Base-by-base conservation (phyloP, 2,113 vertebrate genomes). In the Myanophis thanlyinensis region DNA sequence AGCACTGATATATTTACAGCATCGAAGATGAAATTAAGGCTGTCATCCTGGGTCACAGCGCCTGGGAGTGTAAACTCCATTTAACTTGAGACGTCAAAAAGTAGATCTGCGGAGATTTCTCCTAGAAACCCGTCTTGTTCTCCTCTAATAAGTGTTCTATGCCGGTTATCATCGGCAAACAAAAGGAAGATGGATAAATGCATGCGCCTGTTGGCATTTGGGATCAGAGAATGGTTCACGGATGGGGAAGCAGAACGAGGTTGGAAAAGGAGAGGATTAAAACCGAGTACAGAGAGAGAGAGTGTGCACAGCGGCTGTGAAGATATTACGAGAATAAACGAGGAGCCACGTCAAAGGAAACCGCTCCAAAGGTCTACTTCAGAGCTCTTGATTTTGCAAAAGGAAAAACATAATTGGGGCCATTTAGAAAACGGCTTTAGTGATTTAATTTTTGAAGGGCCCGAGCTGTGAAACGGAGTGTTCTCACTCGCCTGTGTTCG, bases 1-100 rank as follows among this genome's bases (percentile, higher is more conserved):
- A 98, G 96, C 97, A 98, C 98, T 97, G 98, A 97, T 97, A 97
- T 98, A 97, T 98, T 98, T 97, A 97, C 95, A 97, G 96, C 97
- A 97, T 95, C 96, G 96, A 97, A 97, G 96, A 95, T 97, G 97
- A 98, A 98, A 93, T 96, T 5, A 54, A 20, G 6, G 5, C 51
- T 44, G 44, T 44, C 53, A 53, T 84, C 73, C 8, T 52, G 25
- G 3, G 48, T 27, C 44, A 80, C 30, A 12, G n/a, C 53, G 52
- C 73, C 35, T 25, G 13, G 13, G 51, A 15, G 30, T 1, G 4
- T 47, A 46, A 30, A 5, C 30, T 7, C 13, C 18, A 13, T 91
- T 53, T 25, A 84, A 49, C 35, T 44, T 4, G 9, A 15, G 40
- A 40, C 4, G 9, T 85, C 51, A 5, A 15, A 5, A 15, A 46